Evolutionary conservation across 2,888 invertebrate species (phyloP), one percentile per base, ranked within the genome.

Genomic region (Chrysina gloriosa): DNA sequence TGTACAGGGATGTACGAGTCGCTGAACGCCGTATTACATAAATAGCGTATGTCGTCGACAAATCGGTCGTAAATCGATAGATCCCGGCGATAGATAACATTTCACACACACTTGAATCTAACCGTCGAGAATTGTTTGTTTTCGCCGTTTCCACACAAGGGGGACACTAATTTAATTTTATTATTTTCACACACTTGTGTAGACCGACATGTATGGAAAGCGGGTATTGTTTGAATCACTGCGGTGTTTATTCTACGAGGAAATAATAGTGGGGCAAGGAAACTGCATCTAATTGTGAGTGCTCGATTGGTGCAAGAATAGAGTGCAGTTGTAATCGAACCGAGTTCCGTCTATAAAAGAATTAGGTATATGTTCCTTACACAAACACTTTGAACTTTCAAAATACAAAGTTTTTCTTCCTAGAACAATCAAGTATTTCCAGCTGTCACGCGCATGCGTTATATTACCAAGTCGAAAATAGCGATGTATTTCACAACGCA

Each of bases 61-160:
- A 69, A 69, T 69, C 70, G 79, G 78, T 79, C 80, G 79, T 80
- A 79, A 81, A 81, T 80, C 77, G 79, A 78, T 81, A 81, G 81
- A 81, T 81, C 76, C 77, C 74, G 73, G 74, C 71, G 75, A 75
- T 75, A 79, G 80, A 80, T 77, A 81, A 80, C 79, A 80, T 80
- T 82, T 80, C 75, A 78, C 77, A 78, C 76, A 68, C 78, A 81
- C 80, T 81, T 80, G 80, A 79, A 77, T 77, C 58, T 64, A 69
- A 69, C 69, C 69, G 69, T 64, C 67, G 58, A 54, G 61, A 64
- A 70, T 69, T 70, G 70, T 70, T 69, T 70, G 67, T 67, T 70
- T 70, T 65, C 65, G 64, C 63, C 52, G 68, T 50, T 67, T 69
- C 63, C 61, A 58, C 25, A 25, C 64, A 58, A 50, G 50, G 54